phyloP scores from a whole-genome alignment of 2,888 invertebrate genomes.

The Acrobasis repandana region DNA sequence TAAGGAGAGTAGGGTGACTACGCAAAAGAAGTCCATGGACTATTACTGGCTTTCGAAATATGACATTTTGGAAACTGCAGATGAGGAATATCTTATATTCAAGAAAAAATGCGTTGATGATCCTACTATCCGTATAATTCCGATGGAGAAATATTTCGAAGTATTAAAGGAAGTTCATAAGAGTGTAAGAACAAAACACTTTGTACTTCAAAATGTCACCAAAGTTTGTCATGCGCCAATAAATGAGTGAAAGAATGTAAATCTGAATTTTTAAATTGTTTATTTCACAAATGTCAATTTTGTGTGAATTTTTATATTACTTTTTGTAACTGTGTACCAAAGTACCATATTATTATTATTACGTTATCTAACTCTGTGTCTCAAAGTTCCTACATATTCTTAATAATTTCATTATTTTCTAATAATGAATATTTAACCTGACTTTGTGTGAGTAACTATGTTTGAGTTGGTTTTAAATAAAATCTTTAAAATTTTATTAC shows the following conservation, averaged over 20 bases:
- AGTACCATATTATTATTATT: neutral
- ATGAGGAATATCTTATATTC: slow-evolving; percentile 11
- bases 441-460: neutral
- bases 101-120: slow-evolving; percentile 15
- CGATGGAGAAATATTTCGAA: slow-evolving; percentile 19
- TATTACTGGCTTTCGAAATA: slow-evolving; percentile 13
- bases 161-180: slow-evolving; percentile 18
- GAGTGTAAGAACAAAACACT: slow-evolving; percentile 21
- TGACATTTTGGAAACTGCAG: slow-evolving; percentile 19
- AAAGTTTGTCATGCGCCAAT: slow-evolving; percentile 21
- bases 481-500: neutral
- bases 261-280: slow-evolving; percentile 5
- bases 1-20: slow-evolving; percentile 16
- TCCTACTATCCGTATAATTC: slow-evolving; percentile 20
- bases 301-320: slow-evolving; percentile 1
- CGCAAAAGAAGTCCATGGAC: slow-evolving; percentile 18
- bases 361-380: neutral
- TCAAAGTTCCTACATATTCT: neutral
- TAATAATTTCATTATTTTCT: neutral
- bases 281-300: neutral
- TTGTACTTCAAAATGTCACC: slow-evolving; percentile 18
- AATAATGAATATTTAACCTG: neutral
- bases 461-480: neutral
- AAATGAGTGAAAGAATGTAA: slow-evolving; percentile 17
- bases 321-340: slow-evolving; percentile 4